Conservation (phyloP, 2,113 vertebrate genomes). For the Grammatotria lemairii region DNA sequence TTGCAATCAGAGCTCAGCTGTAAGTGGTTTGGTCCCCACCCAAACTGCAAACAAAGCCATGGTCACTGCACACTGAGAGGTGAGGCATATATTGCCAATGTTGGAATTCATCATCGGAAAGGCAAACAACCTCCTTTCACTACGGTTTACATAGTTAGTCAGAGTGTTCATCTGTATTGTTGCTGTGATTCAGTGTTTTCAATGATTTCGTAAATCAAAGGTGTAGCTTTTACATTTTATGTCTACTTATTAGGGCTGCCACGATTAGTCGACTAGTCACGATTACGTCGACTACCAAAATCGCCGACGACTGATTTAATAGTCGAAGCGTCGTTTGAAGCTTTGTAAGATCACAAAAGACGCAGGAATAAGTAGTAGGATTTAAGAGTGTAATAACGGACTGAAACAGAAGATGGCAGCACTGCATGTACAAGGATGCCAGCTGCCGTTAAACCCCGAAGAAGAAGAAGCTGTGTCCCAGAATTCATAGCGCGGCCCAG, state of each 20-base stretch:
- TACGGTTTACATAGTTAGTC: not conserved
- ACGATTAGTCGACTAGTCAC: too few relatives aligned
- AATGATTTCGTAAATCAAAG: not conserved
- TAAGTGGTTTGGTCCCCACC: not conserved
- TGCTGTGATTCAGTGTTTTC: not conserved
- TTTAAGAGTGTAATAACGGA: too few relatives aligned
- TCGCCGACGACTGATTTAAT: too few relatives aligned
- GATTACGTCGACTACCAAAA: too few relatives aligned
- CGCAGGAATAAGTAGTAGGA: too few relatives aligned
- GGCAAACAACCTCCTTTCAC: not conserved
- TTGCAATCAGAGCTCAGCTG: not conserved
- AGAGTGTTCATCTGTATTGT: not conserved
- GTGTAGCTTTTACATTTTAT: not conserved
- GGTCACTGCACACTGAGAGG: not conserved
- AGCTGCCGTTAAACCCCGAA: too few relatives aligned
- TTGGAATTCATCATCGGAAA: not conserved
- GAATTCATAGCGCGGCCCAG: too few relatives aligned
- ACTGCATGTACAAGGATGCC: too few relatives aligned
- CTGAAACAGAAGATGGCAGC: too few relatives aligned
- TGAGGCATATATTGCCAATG: not conserved
- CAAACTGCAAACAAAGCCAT: slow-evolving; percentile 9
- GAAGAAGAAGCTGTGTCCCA: too few relatives aligned
- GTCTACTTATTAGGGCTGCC: not conserved
- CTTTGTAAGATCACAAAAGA: too few relatives aligned
- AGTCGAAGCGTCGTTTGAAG: too few relatives aligned